Evolutionary conservation across 2,797 vertebrate species (phyloP), one percentile per base, ranked within the genome.

Genomic region (Octomys mimax): DNA sequence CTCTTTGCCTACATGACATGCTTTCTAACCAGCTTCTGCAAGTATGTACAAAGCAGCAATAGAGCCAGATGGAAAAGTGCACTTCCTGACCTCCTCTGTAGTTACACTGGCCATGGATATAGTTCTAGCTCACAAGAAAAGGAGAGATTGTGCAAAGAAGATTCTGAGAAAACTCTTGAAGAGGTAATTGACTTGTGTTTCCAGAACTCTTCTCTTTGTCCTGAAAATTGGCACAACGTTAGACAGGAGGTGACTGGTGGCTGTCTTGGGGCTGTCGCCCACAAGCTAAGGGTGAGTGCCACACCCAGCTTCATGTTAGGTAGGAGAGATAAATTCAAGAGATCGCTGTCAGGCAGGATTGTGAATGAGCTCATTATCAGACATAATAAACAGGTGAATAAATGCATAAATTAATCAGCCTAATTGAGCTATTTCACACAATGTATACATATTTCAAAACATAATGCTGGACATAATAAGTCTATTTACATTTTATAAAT

Each of bases 141-240:
- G 33, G 19, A 61, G 11, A 94, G 75, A 46, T 26, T 85, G 11
- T 59, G 75, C 19, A 33, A 62, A 87, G 33, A 12, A 13, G 12
- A 61, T 75, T 95, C 59, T 86, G 26, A 57, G 66, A 78, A 80
- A 84, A 64, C 5, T 28, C 71, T 70, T 92, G 73, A 73, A 86
- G 73, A 33, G 18, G 24, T n/a, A 68, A 68, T 5, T 46, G 39
- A 16, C 8, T 24, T 66, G 39, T 3, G 39, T 83, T 87, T 88
- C 5, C 42, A 28, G 68, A 7, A 84, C 24, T 19, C 89, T 31
- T 62, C 62, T 89, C 28, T 52, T 21, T 88, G 5, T 39, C 11
- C 66, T 87, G 66, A 81, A 87, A 92, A 42, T 68, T 13, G 57
- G 1, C 12, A 68, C 33, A 68, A 5, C 16, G 31, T 81, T 92